These are phyloP conservation scores for Sarcophaga bullata DNA, from an alignment of 1,140 invertebrate genomes.

Conservation along the genomic window DNA sequence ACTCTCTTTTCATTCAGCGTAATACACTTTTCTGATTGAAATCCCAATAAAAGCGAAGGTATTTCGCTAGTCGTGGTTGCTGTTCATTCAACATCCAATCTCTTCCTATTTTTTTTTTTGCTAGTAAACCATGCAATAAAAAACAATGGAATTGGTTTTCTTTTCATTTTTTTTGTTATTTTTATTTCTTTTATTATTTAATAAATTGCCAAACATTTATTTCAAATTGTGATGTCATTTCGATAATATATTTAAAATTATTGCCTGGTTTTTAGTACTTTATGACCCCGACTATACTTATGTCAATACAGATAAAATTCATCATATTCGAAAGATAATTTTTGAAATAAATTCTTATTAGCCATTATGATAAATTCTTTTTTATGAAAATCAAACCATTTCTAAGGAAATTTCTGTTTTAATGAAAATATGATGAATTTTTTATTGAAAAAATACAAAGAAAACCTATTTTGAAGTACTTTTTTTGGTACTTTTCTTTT, in stretches of 20 bases:
- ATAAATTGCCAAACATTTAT: slow-evolving; percentile 11
- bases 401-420: too few species aligned
- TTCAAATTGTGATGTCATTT: slow-evolving; percentile 15
- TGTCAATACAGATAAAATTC: not conserved
- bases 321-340: not conserved
- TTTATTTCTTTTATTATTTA: not conserved
- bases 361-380: not conserved
- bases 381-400: not conserved
- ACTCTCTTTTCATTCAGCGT: too few species aligned
- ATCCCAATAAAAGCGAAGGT: too few species aligned
- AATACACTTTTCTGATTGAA: too few species aligned
- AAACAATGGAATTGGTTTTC: not conserved
- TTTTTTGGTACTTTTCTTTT: too few species aligned
- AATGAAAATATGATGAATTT: too few species aligned
- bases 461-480: too few species aligned
- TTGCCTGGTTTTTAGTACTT: not conserved
- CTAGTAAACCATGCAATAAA: not conserved
- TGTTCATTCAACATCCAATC: too few species aligned
- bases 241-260: not conserved
- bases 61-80: too few species aligned
- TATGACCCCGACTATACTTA: not conserved
- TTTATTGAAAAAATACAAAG: too few species aligned
- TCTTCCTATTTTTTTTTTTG: too few species aligned
- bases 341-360: not conserved
- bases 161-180: not conserved